These are phyloP conservation scores for Sarcophilus harrisii DNA, from an alignment of 2,797 vertebrate species.

Conservation along the genomic window DNA sequence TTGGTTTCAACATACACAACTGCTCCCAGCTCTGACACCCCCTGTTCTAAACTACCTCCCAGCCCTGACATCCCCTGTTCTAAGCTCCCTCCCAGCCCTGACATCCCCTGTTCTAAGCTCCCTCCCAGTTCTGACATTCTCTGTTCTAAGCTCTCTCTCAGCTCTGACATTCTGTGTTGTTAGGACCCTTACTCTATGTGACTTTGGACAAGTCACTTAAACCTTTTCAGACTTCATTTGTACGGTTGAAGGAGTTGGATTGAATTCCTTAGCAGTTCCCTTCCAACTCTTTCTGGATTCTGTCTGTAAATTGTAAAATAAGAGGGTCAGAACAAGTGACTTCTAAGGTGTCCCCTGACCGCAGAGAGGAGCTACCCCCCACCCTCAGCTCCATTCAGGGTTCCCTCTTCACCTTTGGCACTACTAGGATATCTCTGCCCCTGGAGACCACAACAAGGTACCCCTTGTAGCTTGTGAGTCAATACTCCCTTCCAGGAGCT, in stretches of 20 bases:
- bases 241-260: neutral
- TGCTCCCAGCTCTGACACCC: neutral
- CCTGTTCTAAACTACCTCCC: too few relatives aligned
- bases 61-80: too few relatives aligned
- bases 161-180: neutral
- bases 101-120: neutral
- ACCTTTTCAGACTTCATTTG: neutral
- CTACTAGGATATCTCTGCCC: neutral
- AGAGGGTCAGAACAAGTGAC: neutral
- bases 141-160: too few relatives aligned
- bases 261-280: too few relatives aligned
- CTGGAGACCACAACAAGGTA: neutral
- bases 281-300: accelerated
- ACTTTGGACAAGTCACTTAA: neutral
- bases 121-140: too few relatives aligned
- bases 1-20: neutral
- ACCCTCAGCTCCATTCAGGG: neutral
- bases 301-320: neutral
- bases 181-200: neutral
- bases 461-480: neutral
- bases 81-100: neutral
- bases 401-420: neutral
- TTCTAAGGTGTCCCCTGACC: neutral
- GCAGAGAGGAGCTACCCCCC: neutral
- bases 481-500: neutral